A percentile compares a stretch with the other conserved stretches of the same genome.
phyloP scores from a whole-genome alignment of 2,797 vertebrate genomes.

The Pteronotus mesoamericanus region DNA sequence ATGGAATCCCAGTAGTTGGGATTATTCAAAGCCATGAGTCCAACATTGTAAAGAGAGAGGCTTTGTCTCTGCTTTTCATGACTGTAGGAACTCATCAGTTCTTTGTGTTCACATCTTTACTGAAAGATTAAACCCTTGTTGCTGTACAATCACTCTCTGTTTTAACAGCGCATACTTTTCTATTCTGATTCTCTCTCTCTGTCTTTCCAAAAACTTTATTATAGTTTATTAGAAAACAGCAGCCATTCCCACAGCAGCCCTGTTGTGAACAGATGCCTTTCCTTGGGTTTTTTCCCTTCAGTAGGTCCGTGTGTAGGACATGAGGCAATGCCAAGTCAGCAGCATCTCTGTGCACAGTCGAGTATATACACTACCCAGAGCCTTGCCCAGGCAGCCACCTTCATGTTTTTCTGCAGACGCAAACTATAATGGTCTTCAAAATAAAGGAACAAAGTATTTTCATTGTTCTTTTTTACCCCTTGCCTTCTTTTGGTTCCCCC shows the following conservation, averaged over 20 bases:
- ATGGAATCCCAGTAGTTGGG: background rate
- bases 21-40: background rate
- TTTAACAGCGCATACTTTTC: background rate
- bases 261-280: background rate
- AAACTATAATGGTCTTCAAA: background rate
- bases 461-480: background rate
- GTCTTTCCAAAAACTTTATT: background rate
- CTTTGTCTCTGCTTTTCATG: background rate
- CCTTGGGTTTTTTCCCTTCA: background rate
- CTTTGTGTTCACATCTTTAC: background rate
- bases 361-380: accelerated
- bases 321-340: accelerated
- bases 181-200: background rate
- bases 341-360: accelerated
- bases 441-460: background rate
- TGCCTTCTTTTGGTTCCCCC: background rate
- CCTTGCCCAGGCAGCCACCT: background rate
- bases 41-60: background rate
- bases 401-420: background rate
- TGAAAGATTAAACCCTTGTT: background rate
- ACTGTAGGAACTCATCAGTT: background rate
- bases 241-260: background rate
- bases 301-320: accelerated
- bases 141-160: background rate
- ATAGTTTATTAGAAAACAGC: background rate